Conservation (phyloP, 1,140 invertebrate species). For the Lasaia peninsularis region DNA sequence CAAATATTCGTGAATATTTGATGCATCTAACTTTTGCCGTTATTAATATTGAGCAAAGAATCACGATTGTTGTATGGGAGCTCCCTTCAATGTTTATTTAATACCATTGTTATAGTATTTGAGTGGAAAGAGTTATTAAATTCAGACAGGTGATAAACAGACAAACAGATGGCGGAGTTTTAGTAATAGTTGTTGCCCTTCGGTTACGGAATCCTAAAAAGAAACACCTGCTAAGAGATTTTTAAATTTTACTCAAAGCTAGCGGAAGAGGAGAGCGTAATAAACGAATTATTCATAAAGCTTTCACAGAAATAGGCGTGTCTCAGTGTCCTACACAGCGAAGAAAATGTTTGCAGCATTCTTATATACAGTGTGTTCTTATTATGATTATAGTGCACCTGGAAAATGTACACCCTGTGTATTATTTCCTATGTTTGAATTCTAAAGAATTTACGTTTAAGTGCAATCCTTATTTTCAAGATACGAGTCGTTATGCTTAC, state of each 20-base stretch:
- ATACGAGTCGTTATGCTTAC: too few relatives aligned
- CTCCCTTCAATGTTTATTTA: too few relatives aligned
- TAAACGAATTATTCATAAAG: constrained; percentile 48
- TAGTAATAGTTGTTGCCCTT: background rate
- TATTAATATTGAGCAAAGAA: too few relatives aligned
- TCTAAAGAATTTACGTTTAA: background rate
- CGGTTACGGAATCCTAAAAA: background rate
- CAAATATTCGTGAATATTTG: too few relatives aligned
- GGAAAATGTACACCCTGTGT: background rate
- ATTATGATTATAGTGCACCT: background rate
- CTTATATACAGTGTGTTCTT: background rate
- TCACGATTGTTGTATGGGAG: too few relatives aligned
- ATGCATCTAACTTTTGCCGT: too few relatives aligned
- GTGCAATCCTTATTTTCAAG: too few relatives aligned
- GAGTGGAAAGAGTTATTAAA: too few relatives aligned
- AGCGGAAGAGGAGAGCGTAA: constrained; percentile 27
- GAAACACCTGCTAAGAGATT: background rate
- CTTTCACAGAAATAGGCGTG: constrained; percentile 31
- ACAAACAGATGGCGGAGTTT: background rate
- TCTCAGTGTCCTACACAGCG: constrained; percentile 1
- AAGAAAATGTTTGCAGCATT: background rate
- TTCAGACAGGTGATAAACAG: background rate
- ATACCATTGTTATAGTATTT: too few relatives aligned
- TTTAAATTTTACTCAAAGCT: constrained; percentile 23
- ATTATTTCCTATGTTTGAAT: background rate